A percentile compares a stretch with the other conserved stretches of the same genome.
These are phyloP conservation scores for Imbricaverruca yamaguchii DNA, from an alignment of 2,888 invertebrate genomes.

Conservation along the genomic window DNA sequence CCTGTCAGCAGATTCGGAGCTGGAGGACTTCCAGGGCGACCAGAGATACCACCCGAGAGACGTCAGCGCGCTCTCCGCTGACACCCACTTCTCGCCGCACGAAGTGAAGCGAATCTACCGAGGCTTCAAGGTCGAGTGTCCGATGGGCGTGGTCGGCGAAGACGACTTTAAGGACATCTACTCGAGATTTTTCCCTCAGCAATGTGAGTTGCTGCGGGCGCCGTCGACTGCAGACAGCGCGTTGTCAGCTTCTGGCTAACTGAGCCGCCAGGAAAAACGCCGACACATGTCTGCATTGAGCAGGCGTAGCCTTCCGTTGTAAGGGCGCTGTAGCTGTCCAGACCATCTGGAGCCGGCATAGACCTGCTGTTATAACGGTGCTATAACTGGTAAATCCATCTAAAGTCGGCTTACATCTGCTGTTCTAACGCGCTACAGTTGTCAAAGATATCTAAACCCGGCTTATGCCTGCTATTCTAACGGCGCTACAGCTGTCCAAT, in stretches of 20 bases:
- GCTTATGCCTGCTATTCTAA: no score
- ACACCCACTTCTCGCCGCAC: constrained; percentile 81
- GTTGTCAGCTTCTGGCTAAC: neutral
- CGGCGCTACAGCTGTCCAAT: no score
- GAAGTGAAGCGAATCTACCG: constrained; percentile 93
- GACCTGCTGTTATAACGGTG: no score
- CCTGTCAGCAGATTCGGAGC: constrained; percentile 68
- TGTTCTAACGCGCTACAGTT: no score
- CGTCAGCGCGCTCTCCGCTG: constrained; percentile 76
- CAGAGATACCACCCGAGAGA: constrained; percentile 90
- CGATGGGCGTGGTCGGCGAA: constrained; percentile 88
- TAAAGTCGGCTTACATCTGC: no score
- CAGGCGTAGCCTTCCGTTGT: no score
- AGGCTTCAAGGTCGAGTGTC: constrained; percentile 92
- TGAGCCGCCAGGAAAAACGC: neutral
- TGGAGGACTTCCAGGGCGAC: constrained; percentile 81
- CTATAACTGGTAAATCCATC: no score
- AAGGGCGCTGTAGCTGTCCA: no score
- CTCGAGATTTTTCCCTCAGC: constrained; percentile 94
- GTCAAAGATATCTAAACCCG: no score
- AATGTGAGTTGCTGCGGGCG: constrained; percentile 61
- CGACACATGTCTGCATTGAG: no score
- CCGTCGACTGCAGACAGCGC: no score
- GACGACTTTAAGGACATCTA: constrained; percentile 94
- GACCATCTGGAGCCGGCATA: no score